Percentiles rank a stretch among this genome's conserved stretches.
phyloP scores from a whole-genome alignment of 1,140 invertebrate species.

The Micrasema longulum region DNA sequence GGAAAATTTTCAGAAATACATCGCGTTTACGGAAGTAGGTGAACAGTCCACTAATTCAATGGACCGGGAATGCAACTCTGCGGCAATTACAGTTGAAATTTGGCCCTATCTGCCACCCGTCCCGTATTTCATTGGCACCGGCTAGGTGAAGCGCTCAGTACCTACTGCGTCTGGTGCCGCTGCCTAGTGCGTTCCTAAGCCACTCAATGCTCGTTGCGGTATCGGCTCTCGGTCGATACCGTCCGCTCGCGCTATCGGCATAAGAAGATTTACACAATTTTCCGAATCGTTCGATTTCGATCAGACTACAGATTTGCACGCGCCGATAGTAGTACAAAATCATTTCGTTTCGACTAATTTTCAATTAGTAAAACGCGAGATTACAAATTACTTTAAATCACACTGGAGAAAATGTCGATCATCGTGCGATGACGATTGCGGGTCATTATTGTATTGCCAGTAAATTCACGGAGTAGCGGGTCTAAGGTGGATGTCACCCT shows the following conservation, averaged over 20 bases:
- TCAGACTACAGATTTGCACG: background rate
- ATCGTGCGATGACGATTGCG: no score
- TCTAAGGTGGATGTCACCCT: background rate
- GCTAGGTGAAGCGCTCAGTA: background rate
- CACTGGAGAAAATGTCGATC: no score
- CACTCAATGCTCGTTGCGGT: background rate
- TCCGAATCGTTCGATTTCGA: background rate
- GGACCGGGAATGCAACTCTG: background rate
- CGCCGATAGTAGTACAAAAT: background rate
- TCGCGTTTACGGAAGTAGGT: no score
- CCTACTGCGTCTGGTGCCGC: background rate
- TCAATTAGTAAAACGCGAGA: no score
- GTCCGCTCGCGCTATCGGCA: constrained; percentile 6
- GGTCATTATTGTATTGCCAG: no score
- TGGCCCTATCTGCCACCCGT: background rate
- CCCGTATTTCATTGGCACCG: no score
- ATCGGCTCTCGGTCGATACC: constrained; percentile 13
- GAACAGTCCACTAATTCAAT: no score
- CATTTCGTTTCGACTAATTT: background rate
- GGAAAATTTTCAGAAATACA: no score
- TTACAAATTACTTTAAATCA: no score
- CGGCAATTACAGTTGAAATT: background rate
- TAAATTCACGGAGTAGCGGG: background rate
- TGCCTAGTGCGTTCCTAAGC: background rate
- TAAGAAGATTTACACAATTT: background rate